phyloP scores from a whole-genome alignment of 2,888 invertebrate species.

The Geotrupes spiniger region DNA sequence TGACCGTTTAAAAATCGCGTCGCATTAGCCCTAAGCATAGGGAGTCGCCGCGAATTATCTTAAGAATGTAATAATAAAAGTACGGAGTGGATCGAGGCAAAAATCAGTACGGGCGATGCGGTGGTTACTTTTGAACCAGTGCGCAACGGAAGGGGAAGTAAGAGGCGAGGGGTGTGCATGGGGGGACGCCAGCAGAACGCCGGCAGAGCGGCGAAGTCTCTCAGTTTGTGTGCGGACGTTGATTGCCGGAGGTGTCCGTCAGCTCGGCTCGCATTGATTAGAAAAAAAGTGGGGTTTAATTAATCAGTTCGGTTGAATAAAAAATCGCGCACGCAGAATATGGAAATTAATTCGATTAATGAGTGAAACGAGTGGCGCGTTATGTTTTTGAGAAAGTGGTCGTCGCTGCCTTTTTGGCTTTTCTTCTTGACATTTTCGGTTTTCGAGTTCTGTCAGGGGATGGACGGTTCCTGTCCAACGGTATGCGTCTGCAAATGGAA shows the following conservation, averaged over 20 bases:
- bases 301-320: slow-evolving; percentile 9
- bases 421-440: slow-evolving; percentile 27
- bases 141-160: slow-evolving; percentile 49
- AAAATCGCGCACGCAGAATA: no score
- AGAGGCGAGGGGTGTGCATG: slow-evolving; percentile 50
- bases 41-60: slow-evolving; percentile 10
- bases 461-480: slow-evolving; percentile 63
- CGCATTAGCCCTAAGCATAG: no score
- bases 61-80: slow-evolving; percentile 27
- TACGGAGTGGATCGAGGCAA: slow-evolving; percentile 28
- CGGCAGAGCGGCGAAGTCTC: slow-evolving; percentile 53
- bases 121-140: slow-evolving; percentile 50
- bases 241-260: slow-evolving; percentile 14
- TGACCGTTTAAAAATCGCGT: no score
- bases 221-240: slow-evolving; percentile 48
- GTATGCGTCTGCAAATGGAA: slow-evolving; percentile 93
- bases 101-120: slow-evolving; percentile 49
- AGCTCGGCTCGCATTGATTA: no score
- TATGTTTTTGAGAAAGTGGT: slow-evolving; percentile 16
- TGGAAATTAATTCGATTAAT: no score
- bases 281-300: slow-evolving; percentile 3
- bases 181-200: slow-evolving; percentile 51
- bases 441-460: slow-evolving; percentile 44
- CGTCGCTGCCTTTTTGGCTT: slow-evolving; percentile 23
- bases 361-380: neutral